Base-by-base conservation (phyloP, 1,140 invertebrate genomes). In the Philotrypesis tridentata region DNA sequence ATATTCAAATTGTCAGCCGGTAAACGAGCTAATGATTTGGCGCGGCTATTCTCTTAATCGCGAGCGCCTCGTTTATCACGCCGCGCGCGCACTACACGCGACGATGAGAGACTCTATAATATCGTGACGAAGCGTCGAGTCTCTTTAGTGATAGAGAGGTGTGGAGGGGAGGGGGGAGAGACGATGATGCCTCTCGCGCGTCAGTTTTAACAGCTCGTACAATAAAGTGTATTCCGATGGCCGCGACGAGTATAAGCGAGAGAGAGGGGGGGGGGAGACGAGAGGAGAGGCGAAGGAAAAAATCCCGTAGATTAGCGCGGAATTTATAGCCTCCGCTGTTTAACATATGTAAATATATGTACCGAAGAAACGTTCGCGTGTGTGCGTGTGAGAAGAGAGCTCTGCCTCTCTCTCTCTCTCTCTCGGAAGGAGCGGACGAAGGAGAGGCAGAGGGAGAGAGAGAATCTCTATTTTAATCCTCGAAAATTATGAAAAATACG, bases 381-480 rank as follows among this genome's bases (percentile, higher is more conserved):
- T 43, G 55, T 12, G 63, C 33, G 33, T 9, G 3, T 37, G n/a
- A n/a, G n/a, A n/a, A n/a, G n/a, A n/a, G n/a, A n/a, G n/a, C n/a
- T 37, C 33, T 37, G 33, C 8, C 33, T 37, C 3, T 37, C 33
- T 37, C 3, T 37, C 33, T 37, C n/a, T n/a, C n/a, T n/a, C n/a
- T n/a, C n/a, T n/a, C n/a, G n/a, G n/a, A n/a, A n/a, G n/a, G n/a
- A n/a, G n/a, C n/a, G n/a, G n/a, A n/a, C n/a, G n/a, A n/a, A n/a
- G n/a, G n/a, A n/a, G n/a, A n/a, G n/a, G n/a, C 12, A 17, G 61
- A 77, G 2, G 14, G 40, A 55, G 21, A 55, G 48, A 70, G 29
- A 25, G 71, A 12, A n/a, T 74, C 82, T 73, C 60, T 79, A 83
- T 78, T 68, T 83, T 79, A 79, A 83, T 78, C 76, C 80, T 81